phyloP scores from a whole-genome alignment of 23 tunicate genomes.

The Styela clava region DNA sequence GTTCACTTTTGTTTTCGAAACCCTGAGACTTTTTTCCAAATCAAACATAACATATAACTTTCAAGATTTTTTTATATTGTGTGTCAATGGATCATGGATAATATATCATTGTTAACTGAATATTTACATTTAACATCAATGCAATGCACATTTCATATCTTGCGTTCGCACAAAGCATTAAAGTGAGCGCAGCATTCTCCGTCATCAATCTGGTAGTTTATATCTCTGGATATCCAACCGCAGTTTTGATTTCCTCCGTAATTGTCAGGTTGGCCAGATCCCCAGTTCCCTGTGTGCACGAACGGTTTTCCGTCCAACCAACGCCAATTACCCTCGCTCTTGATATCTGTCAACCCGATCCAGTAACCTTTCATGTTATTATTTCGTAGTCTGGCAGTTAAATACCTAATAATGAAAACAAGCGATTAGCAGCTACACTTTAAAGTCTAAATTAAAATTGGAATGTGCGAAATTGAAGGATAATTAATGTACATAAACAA shows the following conservation, averaged over 20 bases:
- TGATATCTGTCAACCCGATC: constrained; percentile 13
- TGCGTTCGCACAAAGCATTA: constrained; percentile 7
- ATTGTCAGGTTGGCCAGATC: constrained; percentile 26
- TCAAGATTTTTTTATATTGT: no score
- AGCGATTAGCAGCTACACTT: neutral
- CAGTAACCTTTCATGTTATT: constrained; percentile 5
- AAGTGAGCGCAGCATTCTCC: constrained; percentile 25
- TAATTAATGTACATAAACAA: no score
- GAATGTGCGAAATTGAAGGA: no score
- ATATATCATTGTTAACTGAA: no score
- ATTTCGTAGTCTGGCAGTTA: neutral
- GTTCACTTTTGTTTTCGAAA: no score
- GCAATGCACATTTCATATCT: neutral
- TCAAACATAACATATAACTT: no score
- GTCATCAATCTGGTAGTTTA: constrained; percentile 22
- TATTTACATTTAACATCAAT: no score
- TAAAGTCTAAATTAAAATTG: no score
- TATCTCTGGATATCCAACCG: constrained; percentile 20
- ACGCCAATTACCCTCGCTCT: constrained; percentile 4
- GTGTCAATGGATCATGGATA: no score
- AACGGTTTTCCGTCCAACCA: constrained; percentile 9
- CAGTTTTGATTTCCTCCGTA: constrained; percentile 18
- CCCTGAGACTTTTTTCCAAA: no score
- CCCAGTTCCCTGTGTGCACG: neutral
- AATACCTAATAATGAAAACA: constrained; percentile 9